Percentiles rank a stretch among this genome's conserved stretches.
Conservation (phyloP, 2,888 invertebrate species). For the Cantharis flavilabris region DNA sequence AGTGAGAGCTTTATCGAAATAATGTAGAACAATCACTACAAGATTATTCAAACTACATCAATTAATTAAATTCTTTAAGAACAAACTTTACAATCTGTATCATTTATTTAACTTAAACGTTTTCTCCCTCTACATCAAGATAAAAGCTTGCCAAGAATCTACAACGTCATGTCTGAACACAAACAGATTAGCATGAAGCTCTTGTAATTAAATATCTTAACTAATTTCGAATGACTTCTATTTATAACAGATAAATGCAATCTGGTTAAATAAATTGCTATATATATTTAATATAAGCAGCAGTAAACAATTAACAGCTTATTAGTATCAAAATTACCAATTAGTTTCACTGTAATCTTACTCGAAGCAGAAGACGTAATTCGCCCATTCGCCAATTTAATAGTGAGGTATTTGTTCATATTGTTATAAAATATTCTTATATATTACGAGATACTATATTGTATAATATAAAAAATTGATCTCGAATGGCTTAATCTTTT, state of each 20-base stretch:
- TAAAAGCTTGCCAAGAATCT: conserved; percentile 4
- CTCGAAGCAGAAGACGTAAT: not conserved
- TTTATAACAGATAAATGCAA: not conserved
- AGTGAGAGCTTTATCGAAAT: not conserved
- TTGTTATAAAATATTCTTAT: no score
- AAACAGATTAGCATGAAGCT: conserved; percentile 9
- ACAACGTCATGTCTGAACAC: conserved; percentile 4
- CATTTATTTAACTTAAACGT: conserved; percentile 3
- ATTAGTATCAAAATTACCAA: not conserved
- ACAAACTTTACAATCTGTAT: not conserved
- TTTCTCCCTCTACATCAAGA: not conserved
- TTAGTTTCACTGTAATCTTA: not conserved
- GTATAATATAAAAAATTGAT: not conserved
- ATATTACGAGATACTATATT: no score
- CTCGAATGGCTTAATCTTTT: not conserved
- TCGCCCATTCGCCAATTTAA: not conserved
- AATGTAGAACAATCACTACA: not conserved
- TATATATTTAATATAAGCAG: not conserved
- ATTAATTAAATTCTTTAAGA: not conserved
- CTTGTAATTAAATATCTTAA: conserved; percentile 8
- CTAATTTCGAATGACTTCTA: conserved; percentile 1
- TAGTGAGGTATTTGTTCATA: not conserved
- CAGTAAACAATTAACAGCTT: not conserved
- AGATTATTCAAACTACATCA: not conserved
- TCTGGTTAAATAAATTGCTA: conserved; percentile 4